Percentiles rank a stretch among this genome's conserved stretches.
Evolutionary conservation across 2,797 vertebrate genomes (phyloP).

Genomic region (Fistularia commersonii): DNA sequence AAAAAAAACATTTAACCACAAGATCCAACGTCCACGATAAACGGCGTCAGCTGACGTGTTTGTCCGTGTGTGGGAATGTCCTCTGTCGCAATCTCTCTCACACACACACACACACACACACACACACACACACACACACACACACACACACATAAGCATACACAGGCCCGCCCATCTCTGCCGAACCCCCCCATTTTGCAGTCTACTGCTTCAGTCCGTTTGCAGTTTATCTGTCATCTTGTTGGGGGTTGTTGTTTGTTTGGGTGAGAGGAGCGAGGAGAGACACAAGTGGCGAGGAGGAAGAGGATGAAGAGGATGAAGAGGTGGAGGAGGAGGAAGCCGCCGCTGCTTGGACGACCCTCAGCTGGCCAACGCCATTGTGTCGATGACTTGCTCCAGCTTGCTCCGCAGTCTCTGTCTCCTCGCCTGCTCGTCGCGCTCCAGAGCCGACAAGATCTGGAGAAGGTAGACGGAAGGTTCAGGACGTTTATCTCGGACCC

Average conservation of each 20-base stretch:
- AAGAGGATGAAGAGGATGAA: conserved; percentile 51
- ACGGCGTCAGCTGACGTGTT: conserved; percentile 59
- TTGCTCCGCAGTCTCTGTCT: conserved; percentile 93
- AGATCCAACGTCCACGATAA: conserved; percentile 73
- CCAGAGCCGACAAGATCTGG: conserved; percentile 92
- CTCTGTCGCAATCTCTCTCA: conserved; percentile 49
- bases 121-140: conserved; percentile 58
- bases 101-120: conserved; percentile 40
- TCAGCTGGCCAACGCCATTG: conserved; percentile 96
- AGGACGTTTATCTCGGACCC: too few relatives aligned
- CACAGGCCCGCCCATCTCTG: conserved; percentile 73
- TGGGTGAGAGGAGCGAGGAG: conserved; percentile 52
- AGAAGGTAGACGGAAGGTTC: conserved; percentile 12
- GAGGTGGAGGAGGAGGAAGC: conserved; percentile 46
- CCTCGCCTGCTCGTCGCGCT: conserved; percentile 94
- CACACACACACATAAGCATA: conserved; percentile 64
- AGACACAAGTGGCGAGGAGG: conserved; percentile 17
- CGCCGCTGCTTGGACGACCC: conserved; percentile 49
- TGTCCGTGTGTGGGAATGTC: conserved; percentile 57
- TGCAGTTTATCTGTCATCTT: conserved; percentile 63
- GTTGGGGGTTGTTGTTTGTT: conserved; percentile 58
- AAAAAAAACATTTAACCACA: conserved; percentile 42
- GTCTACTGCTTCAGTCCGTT: conserved; percentile 67
- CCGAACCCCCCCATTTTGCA: conserved; percentile 63
- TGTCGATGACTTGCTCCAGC: conserved; percentile 98